phyloP scores from a whole-genome alignment of 1,140 invertebrate genomes.

The Drosophila nigromelanica region DNA sequence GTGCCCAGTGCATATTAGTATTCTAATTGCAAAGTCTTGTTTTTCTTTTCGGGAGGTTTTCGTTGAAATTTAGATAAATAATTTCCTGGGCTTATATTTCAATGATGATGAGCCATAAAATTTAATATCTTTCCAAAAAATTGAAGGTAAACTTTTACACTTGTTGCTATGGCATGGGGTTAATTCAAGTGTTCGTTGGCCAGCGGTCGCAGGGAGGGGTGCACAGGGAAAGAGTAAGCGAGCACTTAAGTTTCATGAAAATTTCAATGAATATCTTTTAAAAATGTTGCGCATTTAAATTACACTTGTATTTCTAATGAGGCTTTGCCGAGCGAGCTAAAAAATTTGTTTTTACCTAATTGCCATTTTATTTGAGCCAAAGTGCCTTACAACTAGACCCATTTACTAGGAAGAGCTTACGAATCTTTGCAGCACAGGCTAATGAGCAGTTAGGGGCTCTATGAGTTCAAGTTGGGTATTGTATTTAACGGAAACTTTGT shows the following conservation, averaged over 20 bases:
- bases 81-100: constrained; percentile 36
- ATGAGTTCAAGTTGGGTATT: not conserved
- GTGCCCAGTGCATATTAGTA: too few relatives aligned
- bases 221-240: constrained; percentile 5
- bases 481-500: not conserved
- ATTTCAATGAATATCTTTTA: constrained; percentile 43
- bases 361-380: constrained; percentile 48
- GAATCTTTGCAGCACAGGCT: constrained; percentile 1
- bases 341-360: constrained; percentile 49
- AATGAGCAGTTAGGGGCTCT: not conserved
- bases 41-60: constrained; percentile 1
- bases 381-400: not conserved
- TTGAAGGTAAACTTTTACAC: constrained; percentile 13
- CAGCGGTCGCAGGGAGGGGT: not conserved
- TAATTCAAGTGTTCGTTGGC: not conserved
- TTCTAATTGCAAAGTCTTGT: too few relatives aligned
- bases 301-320: constrained; percentile 43
- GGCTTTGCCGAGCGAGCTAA: not conserved
- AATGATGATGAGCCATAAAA: constrained; percentile 26
- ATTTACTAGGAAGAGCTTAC: constrained; percentile 14
- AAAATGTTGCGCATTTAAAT: constrained; percentile 37
- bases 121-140: constrained; percentile 18
- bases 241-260: constrained; percentile 27
- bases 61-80: constrained; percentile 18
- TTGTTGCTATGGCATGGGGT: constrained; percentile 26